Evolutionary conservation across 2,797 vertebrate species (phyloP).

Genomic region (Sphenopsis melanotis): DNA sequence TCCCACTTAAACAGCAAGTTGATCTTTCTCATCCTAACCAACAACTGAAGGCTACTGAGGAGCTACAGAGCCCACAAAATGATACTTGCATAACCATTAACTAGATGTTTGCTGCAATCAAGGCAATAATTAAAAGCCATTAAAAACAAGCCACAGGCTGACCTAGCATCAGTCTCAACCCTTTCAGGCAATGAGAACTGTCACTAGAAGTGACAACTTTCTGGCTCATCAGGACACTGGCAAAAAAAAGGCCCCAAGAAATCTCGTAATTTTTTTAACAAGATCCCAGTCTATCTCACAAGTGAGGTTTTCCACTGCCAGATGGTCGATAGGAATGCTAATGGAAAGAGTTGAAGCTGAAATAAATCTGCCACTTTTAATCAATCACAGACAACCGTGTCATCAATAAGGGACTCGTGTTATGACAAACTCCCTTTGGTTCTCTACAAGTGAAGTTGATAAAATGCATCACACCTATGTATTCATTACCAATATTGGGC

Average conservation of each 20-base stretch:
- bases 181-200: slow-evolving; percentile 21
- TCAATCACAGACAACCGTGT: slow-evolving; percentile 71
- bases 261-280: slow-evolving; percentile 43
- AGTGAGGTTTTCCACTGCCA: slow-evolving; percentile 67
- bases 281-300: slow-evolving; percentile 28
- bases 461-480: background rate
- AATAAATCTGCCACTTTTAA: slow-evolving; percentile 81
- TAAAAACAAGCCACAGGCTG: slow-evolving; percentile 35
- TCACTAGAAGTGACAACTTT: slow-evolving; percentile 51
- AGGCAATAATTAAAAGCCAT: slow-evolving; percentile 22
- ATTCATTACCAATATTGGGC: background rate
- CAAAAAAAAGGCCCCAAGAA: slow-evolving; percentile 41
- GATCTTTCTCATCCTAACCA: background rate
- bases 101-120: background rate
- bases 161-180: background rate
- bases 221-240: slow-evolving; percentile 40
- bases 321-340: slow-evolving; percentile 76
- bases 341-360: slow-evolving; percentile 76
- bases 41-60: background rate
- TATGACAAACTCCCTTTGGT: slow-evolving; percentile 53
- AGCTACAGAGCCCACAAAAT: background rate
- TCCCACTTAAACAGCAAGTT: background rate
- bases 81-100: background rate
- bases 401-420: slow-evolving; percentile 50
- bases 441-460: slow-evolving; percentile 2